Base-by-base conservation (phyloP, 2,888 invertebrate species). In the Chymomyza procnemis region DNA sequence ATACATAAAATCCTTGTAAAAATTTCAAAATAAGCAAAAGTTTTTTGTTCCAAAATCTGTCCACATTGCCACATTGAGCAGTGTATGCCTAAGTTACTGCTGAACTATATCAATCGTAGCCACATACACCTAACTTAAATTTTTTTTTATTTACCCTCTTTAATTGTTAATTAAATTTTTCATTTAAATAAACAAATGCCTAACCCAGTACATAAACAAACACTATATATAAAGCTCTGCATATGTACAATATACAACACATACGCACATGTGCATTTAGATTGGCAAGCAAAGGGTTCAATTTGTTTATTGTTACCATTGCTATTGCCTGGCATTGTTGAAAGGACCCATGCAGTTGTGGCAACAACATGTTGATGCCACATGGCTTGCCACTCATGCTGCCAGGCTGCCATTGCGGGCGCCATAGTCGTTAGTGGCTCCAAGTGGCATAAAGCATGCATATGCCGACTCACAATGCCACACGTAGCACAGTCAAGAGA, bases 141-240 rank as follows among this genome's bases (percentile, higher is more conserved):
- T 12, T 4, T 3, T 12, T 41, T 41, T 41, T 12, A 9, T 54
- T 54, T 47, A 9, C 14, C n/a, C 55, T 41, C 41, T 58, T 19
- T 41, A 41, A 58, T 58, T 58, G 26, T 41, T 58, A 58, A 58
- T 30, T 58, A 8, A 14, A 26, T 56, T 22, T 9, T n/a, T 30
- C 9, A 12, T 41, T 41, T 12, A 41, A 41, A 5, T 12, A 41
- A 12, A 9, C 34, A 41, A 41, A 41, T 41, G 5, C 34, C 9
- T 41, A 41, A 41, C 34, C 12, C 12, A 12, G 26, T 26, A 26
- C 26, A 26, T 4, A 26, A 26, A 26, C 26, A 26, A 26, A 26
- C 26, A 26, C 8, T 6, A 2, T 26, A 26, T 26, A 4, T 26
- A 26, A n/a, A n/a, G n/a, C n/a, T 5, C 5, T 4, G 0, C 8